Conservation (phyloP, 2,113 vertebrate species). For the Cyprinodon tularosa region DNA sequence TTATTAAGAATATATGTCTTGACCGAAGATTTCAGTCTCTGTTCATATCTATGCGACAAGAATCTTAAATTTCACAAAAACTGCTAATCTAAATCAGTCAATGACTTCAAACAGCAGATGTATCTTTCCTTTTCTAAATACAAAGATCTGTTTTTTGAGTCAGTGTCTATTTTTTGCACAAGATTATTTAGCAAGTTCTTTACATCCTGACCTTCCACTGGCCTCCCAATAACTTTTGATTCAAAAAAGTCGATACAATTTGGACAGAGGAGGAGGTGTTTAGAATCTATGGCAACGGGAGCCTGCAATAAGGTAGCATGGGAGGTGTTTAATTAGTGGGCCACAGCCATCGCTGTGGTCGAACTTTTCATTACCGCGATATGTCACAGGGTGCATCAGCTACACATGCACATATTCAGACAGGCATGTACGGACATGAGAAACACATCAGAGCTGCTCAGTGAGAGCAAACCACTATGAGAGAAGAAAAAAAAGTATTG, state of each 20-base stretch:
- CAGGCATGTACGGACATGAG: conserved; percentile 6
- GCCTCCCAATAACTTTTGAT: conserved; percentile 37
- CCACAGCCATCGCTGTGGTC: conserved; percentile 72
- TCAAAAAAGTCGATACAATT: conserved; percentile 69
- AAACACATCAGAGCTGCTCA: conserved; percentile 10
- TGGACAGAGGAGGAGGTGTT: conserved; percentile 64
- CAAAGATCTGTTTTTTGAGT: conserved; percentile 33
- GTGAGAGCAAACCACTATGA: neutral
- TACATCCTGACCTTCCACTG: conserved; percentile 68
- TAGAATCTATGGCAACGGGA: conserved; percentile 70
- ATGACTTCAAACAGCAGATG: neutral
- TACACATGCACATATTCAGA: conserved; percentile 2
- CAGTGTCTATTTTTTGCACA: conserved; percentile 40
- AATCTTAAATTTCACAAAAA: no score
- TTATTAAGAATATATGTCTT: no score
- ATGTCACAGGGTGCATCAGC: conserved; percentile 77
- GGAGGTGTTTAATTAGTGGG: conserved; percentile 84
- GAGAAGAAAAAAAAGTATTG: neutral
- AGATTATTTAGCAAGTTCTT: conserved; percentile 63
- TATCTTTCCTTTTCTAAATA: neutral
- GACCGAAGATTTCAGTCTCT: no score
- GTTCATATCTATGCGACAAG: no score
- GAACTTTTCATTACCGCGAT: conserved; percentile 82
- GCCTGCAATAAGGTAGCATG: conserved; percentile 76
- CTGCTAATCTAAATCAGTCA: no score